Percentiles rank a stretch among this genome's conserved stretches.
These are phyloP conservation scores for Arrhamphus sclerolepis DNA, from an alignment of 2,797 vertebrate genomes.

Conservation along the genomic window DNA sequence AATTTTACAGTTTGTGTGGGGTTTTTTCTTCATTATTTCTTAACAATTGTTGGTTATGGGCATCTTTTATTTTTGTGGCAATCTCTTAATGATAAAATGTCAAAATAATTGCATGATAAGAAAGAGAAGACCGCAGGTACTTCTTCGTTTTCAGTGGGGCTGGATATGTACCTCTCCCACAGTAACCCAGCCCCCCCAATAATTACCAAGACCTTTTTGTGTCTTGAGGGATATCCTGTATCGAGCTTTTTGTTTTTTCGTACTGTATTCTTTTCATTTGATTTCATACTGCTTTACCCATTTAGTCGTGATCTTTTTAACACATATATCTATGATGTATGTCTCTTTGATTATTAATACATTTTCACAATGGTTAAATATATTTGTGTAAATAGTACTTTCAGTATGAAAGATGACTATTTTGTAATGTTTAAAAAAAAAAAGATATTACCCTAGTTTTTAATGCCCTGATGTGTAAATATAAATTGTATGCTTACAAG, in stretches of 20 bases:
- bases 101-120: constrained; percentile 80
- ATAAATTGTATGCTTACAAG: constrained; percentile 90
- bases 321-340: constrained; percentile 73
- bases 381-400: constrained; percentile 97
- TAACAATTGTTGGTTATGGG: constrained; percentile 76
- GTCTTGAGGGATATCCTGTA: constrained; percentile 65
- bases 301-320: constrained; percentile 78
- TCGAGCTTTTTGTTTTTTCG: constrained; percentile 70
- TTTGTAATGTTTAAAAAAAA: constrained; percentile 97
- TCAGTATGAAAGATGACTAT: constrained; percentile 98
- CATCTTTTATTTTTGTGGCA: constrained; percentile 66
- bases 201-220: constrained; percentile 51
- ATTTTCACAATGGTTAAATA: constrained; percentile 83
- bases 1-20: constrained; percentile 72
- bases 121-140: constrained; percentile 74
- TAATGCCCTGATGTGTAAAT: constrained; percentile 95
- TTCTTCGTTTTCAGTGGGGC: constrained; percentile 67
- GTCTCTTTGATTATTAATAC: constrained; percentile 77
- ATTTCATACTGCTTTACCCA: constrained; percentile 70
- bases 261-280: constrained; percentile 68
- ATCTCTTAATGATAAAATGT: constrained; percentile 74
- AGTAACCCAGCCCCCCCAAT: constrained; percentile 36
- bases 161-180: constrained; percentile 54
- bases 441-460: constrained; percentile 90
- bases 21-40: constrained; percentile 64